Conservation (phyloP, 2,888 invertebrate genomes). For the Iselma pallidipennis region DNA sequence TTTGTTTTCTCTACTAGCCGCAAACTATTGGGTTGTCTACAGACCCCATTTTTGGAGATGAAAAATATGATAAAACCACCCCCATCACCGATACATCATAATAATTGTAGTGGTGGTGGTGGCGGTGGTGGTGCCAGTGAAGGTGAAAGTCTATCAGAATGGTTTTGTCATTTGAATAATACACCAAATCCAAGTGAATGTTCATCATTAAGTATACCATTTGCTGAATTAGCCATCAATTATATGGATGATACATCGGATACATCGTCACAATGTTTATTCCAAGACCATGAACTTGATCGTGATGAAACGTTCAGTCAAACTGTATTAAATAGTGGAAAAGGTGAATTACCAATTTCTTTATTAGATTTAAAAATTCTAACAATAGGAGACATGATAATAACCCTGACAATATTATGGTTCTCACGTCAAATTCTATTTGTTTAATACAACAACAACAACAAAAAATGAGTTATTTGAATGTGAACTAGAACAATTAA, state of each 20-base stretch:
- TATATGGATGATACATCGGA: slow-evolving; percentile 55
- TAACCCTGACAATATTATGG: too few species aligned
- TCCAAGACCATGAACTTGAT: slow-evolving; percentile 32
- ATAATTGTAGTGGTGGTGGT: background rate
- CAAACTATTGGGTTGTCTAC: slow-evolving; percentile 63
- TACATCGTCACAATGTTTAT: slow-evolving; percentile 43
- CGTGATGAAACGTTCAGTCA: slow-evolving; percentile 44
- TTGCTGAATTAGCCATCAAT: slow-evolving; percentile 53
- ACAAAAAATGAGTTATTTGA: too few species aligned
- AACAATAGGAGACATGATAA: background rate
- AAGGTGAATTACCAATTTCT: slow-evolving; percentile 44
- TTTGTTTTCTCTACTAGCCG: slow-evolving; percentile 51
- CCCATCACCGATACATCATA: slow-evolving; percentile 48
- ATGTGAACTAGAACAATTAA: too few species aligned
- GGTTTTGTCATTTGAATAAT: slow-evolving; percentile 49
- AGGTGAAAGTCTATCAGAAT: slow-evolving; percentile 54
- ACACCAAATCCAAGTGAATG: slow-evolving; percentile 49
- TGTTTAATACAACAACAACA: too few species aligned
- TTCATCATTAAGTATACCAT: slow-evolving; percentile 53
- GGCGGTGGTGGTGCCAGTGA: slow-evolving; percentile 36
- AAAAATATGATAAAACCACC: slow-evolving; percentile 62
- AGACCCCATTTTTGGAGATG: slow-evolving; percentile 62
- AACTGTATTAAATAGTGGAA: slow-evolving; percentile 45
- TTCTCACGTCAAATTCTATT: background rate
- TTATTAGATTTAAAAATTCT: background rate